Base-by-base conservation (phyloP, 2,888 invertebrate genomes). In the Thyatira batis region DNA sequence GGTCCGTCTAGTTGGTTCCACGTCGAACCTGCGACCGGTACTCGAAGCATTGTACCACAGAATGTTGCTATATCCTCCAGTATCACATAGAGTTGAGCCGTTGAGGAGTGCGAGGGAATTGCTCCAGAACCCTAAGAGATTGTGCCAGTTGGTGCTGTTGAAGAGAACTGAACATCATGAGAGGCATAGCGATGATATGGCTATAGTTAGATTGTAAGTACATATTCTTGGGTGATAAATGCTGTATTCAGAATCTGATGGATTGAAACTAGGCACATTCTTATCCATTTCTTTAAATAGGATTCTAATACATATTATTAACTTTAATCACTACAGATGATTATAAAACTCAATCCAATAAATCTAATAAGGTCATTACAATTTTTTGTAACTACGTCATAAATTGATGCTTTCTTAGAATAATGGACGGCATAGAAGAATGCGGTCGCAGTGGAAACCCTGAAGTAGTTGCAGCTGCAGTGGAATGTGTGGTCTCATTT, bases 401-500 rank as follows among this genome's bases (percentile, higher is more conserved):
- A 10, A 49, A 45, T 20, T 8, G 11, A 25, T 49, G 30, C 8
- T 21, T 46, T 50, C 21, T 0, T 55, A 92, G 98, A 71, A 95
- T 97, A 68, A 96, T 98, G 94, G 98, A 98, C 77, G 97, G 97
- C 0, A 96, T 98, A 80, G 97, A 98, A 85, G 98, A 98, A 86
- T 97, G 97, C 57, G 96, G 97, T n/a, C 94, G 95, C 64, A 95
- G 95, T 60, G 95, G 94, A 50, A 96, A 96, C 62, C 94, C 96
- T 13, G 93, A 94, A 57, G 94, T 96, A 4, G 90, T 97, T n/a
- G 93, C 95, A 49, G 95, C 96, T 0, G 96, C 96, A 62, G 95
- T 97, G 0, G 96, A 96, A 68, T 97, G 97, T 70, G 95, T 97
- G 51, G 96, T 96, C 4, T 95, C 97, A 0, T 92, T 98, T 60